Base-by-base conservation (phyloP, 2,888 invertebrate species). In the Melolontha melolontha region DNA sequence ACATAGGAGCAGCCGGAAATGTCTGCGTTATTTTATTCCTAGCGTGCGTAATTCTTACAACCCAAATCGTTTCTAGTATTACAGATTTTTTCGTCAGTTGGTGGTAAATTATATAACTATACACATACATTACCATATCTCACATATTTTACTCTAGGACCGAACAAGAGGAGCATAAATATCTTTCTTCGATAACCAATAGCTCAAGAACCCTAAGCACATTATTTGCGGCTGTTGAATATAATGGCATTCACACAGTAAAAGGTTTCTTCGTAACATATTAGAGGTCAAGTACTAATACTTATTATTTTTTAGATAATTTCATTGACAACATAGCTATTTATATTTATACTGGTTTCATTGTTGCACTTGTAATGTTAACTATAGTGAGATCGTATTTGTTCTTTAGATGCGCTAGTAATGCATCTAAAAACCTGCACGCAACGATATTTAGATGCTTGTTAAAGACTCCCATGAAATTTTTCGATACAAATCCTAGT, bases 401-500 rank as follows among this genome's bases (percentile, higher is more conserved):
- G 2, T 92, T 91, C 78, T 90, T 90, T 70, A 81, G 83, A 27
- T 80, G 90, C 27, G 89, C 90, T 68, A 86, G 91, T 75, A 81
- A 83, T 4, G 89, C 92, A 0, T 92, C 92, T 0, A 87, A 86
- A 70, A 87, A 85, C 22, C 84, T 94, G 0, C 93, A 94, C 79
- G 87, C 91, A 77, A 82, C 74, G 11, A 92, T 93, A 90, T 93
- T 94, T 79, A 82, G 84, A 68, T 82, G 84, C 42, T 86, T 90
- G 70, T 76, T 84, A 16, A 77, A 77, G 22, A 84, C 88, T 0
- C 85, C 86, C 0, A 88, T 91, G 84, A 80, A 86, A 66, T 96
- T 96, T 81, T 96, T 95, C 79, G 94, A 95, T 77, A 90, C 89
- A 0, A 96, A 95, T 81, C 93, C 95, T 1, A 89, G 91, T 74